Base-by-base conservation (phyloP, 2,113 vertebrate species). In the Kryptolebias marmoratus region DNA sequence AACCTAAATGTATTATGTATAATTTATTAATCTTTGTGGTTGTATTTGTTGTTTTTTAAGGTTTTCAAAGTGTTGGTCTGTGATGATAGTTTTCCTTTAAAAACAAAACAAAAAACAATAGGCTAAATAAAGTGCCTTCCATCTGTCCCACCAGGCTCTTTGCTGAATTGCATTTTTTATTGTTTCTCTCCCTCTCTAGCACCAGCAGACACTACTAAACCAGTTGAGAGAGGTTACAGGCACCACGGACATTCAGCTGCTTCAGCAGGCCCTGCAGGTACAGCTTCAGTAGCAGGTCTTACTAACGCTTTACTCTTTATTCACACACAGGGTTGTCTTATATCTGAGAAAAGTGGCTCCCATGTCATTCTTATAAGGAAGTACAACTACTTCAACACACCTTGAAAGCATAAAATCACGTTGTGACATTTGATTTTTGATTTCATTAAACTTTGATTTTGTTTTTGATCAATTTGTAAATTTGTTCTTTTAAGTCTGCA, bases 241-340 rank as follows among this genome's bases (percentile, higher is more conserved):
- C 75, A 98, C 97, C 87, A 98, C 96, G 91, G 98, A 99, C 60
- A 84, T 96, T 73, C 96, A 98, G 90, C 95, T 99, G 70, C 94
- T 99, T 16, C 97, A 99, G 68, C 96, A 99, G 89, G 98, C 98
- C 39, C 91, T 99, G 79, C 97, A 99, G 97, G 98, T 99, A 93
- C 79, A 50, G 7, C 36, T 0, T 14, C 22, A 65, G 3, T 14
- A 48, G n/a, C 15, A 30, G n/a, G 15, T 58, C 14, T 31, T 13
- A 30, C 42, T 10, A 9, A 18, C 14, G 11, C 49, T 55, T 13
- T 55, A 11, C 11, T 53, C 2, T 11, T 1, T 53, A 12, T 27
- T 11, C n/a, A 1, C 9, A 10, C 18, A 1, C 18, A 3, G 16
- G 14, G 49, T 52, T 53, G 10, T 53, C 52, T 12, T 28, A 2